A percentile compares a stretch with the other conserved stretches of the same genome.
phyloP scores from a whole-genome alignment of 2,113 vertebrate species.

The Amia ocellicauda region DNA sequence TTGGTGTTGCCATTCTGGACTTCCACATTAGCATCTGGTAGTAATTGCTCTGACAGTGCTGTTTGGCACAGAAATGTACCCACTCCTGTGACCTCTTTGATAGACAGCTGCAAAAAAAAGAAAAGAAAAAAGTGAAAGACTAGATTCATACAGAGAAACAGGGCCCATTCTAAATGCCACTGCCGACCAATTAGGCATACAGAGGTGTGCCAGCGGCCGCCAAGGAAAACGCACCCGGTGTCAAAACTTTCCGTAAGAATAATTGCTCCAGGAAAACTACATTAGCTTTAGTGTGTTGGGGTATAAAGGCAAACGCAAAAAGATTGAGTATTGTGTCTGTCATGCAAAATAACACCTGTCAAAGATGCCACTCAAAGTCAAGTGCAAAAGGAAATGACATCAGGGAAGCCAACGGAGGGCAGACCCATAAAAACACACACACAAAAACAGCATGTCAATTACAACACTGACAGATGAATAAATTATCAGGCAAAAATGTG shows the following conservation, averaged over 20 bases:
- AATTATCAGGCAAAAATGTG: too few species aligned
- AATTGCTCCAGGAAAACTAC: conserved; percentile 7
- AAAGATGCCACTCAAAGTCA: neutral
- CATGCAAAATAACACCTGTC: neutral
- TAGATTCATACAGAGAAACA: neutral
- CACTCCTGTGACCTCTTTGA: conserved; percentile 1
- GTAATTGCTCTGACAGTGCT: conserved; percentile 6
- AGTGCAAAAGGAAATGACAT: too few species aligned
- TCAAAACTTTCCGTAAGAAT: conserved; percentile 3
- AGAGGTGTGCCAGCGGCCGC: neutral
- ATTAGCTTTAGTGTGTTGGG: neutral
- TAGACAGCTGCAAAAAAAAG: neutral
- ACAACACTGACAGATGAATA: too few species aligned
- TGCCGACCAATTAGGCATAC: neutral
- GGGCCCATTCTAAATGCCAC: neutral
- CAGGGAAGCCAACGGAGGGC: too few species aligned
- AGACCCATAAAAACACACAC: too few species aligned
- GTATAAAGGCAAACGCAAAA: neutral
- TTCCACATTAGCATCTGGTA: conserved; percentile 10
- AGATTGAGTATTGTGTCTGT: neutral
- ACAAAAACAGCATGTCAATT: too few species aligned
- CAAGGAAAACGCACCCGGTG: neutral
- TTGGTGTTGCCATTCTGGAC: neutral
- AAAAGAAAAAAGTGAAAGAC: conserved; percentile 5
- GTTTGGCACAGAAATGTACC: conserved; percentile 6